These are phyloP conservation scores for Bambusicola thoracicus DNA, from an alignment of 2,113 vertebrate species.

Conservation along the genomic window DNA sequence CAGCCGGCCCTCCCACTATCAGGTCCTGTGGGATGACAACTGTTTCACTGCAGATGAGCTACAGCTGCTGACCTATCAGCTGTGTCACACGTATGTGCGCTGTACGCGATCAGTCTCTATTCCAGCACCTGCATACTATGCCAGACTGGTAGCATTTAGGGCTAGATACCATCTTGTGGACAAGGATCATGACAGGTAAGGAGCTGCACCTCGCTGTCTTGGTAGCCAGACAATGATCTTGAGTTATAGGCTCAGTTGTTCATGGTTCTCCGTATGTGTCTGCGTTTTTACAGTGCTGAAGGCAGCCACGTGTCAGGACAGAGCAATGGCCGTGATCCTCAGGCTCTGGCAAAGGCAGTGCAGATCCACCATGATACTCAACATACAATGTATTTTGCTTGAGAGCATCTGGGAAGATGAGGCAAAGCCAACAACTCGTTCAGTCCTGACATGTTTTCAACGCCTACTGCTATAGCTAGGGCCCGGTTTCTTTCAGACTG, in stretches of 20 bases:
- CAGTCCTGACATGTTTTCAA: conserved; percentile 73
- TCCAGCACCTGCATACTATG: conserved; percentile 96
- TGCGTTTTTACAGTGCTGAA: conserved; percentile 86
- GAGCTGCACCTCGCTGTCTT: accelerated
- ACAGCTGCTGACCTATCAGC: conserved; percentile 97
- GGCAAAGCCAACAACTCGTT: conserved; percentile 43
- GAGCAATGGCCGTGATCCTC: conserved; percentile 97
- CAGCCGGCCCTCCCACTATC: conserved; percentile 98
- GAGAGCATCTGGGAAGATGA: conserved; percentile 73
- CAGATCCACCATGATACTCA: conserved; percentile 99
- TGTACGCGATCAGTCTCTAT: conserved; percentile 98
- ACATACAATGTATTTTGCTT: conserved; percentile 99
- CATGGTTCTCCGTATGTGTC: conserved; percentile 13
- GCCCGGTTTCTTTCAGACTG: conserved; percentile 76
- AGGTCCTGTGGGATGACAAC: conserved; percentile 99
- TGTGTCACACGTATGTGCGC: conserved; percentile 97
- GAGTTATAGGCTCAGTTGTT: accelerated
- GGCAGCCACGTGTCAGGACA: conserved; percentile 98
- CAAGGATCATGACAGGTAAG: conserved; percentile 98
- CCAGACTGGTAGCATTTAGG: conserved; percentile 94
- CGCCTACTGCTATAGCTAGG: conserved; percentile 52
- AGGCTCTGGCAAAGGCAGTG: conserved; percentile 96
- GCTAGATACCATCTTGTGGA: conserved; percentile 98
- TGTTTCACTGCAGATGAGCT: conserved; percentile 97
- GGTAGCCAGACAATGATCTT: accelerated